These are phyloP conservation scores for Bostrychus sinensis DNA, from an alignment of 2,113 vertebrate genomes.

Conservation along the genomic window DNA sequence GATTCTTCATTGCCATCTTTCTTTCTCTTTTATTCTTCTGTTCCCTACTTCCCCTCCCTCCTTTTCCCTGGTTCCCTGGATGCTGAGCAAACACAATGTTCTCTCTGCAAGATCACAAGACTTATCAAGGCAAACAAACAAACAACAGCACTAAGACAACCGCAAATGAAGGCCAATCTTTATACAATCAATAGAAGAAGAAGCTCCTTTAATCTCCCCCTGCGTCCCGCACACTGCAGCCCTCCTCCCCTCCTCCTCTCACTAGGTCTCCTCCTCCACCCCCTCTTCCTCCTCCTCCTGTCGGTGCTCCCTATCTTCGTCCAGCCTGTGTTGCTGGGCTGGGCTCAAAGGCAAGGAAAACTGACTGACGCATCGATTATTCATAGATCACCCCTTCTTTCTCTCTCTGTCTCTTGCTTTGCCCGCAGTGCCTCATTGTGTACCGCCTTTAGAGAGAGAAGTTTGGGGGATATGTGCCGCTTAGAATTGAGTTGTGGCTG, in stretches of 20 bases:
- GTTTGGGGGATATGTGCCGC: conserved; percentile 25
- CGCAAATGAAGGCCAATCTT: conserved; percentile 77
- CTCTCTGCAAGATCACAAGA: conserved; percentile 68
- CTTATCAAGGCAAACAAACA: conserved; percentile 76
- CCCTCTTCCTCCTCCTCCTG: conserved; percentile 46
- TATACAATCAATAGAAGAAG: conserved; percentile 72
- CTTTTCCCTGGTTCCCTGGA: conserved; percentile 49
- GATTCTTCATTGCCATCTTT: conserved; percentile 27
- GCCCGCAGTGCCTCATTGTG: conserved; percentile 37
- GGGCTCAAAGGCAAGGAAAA: conserved; percentile 70
- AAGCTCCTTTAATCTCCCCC: conserved; percentile 73
- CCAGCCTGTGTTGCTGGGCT: conserved; percentile 62
- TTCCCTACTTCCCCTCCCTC: conserved; percentile 29
- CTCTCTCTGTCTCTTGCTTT: conserved; percentile 16
- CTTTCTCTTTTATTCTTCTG: conserved; percentile 11
- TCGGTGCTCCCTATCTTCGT: conserved; percentile 56
- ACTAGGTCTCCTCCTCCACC: conserved; percentile 44
- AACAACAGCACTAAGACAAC: conserved; percentile 70
- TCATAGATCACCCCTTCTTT: conserved; percentile 69
- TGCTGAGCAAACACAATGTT: conserved; percentile 71
- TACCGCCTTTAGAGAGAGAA: conserved; percentile 27
- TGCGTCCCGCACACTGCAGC: conserved; percentile 60
- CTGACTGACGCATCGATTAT: conserved; percentile 74
- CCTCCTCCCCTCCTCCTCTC: conserved; percentile 60
- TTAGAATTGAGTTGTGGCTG: conserved; percentile 15